Evolutionary conservation across 2,888 invertebrate species (phyloP).

Genomic region (Drosophila anomalata): DNA sequence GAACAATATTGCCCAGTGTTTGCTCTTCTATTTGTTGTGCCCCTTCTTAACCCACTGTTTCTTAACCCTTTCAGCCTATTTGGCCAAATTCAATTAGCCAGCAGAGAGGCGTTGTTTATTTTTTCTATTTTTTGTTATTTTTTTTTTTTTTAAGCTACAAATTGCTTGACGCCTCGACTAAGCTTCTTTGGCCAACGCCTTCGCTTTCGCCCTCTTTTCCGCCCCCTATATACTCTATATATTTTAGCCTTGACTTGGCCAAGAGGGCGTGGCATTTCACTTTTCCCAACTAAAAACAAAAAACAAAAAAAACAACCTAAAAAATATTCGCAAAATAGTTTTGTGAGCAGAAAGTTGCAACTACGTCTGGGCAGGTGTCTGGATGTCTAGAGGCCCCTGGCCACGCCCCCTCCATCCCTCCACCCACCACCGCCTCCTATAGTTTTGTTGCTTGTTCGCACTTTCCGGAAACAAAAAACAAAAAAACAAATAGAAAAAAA

Average conservation of each 20-base stretch:
- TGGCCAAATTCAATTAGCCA: conserved; percentile 59
- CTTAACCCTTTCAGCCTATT: neutral
- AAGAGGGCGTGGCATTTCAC: conserved; percentile 50
- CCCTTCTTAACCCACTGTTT: neutral
- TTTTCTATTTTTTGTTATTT: conserved; percentile 39
- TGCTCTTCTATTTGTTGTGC: neutral
- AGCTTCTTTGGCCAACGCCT: conserved; percentile 39
- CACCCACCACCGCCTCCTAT: conserved; percentile 14
- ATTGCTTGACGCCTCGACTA: conserved; percentile 66
- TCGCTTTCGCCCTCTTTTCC: conserved; percentile 24
- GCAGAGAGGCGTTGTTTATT: conserved; percentile 14
- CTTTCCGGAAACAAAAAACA: conserved; percentile 23
- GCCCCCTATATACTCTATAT: neutral
- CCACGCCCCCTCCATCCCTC: conserved; percentile 17
- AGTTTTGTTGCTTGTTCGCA: conserved; percentile 35
- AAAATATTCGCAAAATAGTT: conserved; percentile 75
- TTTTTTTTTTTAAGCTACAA: conserved; percentile 62
- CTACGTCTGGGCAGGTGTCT: conserved; percentile 67
- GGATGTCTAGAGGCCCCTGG: conserved; percentile 54
- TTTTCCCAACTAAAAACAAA: conserved; percentile 46
- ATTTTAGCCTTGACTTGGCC: conserved; percentile 1
- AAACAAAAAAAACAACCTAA: conserved; percentile 10
- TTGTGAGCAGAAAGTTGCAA: conserved; percentile 48
- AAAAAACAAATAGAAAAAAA: neutral
- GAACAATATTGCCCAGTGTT: no score